Evolutionary conservation across 1,140 invertebrate species (phyloP), one percentile per base, ranked within the genome.

Genomic region (Radopholus similis): DNA sequence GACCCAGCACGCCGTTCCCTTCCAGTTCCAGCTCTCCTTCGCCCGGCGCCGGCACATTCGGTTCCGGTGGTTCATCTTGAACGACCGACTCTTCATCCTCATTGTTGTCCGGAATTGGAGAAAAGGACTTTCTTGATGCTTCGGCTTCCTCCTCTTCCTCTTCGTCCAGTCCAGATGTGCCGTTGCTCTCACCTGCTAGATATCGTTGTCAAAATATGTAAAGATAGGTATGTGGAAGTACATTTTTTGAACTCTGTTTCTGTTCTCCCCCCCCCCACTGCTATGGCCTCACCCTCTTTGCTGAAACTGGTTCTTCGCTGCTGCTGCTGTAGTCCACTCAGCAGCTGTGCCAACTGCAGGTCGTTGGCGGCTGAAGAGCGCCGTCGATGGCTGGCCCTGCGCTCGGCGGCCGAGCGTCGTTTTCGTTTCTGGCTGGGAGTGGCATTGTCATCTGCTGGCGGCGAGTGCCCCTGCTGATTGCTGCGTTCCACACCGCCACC

Each of bases 321-420:
- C n/a, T n/a, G n/a, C n/a, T n/a, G n/a, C n/a, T n/a, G n/a, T n/a
- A n/a, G n/a, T n/a, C 58, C 58, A 23, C 44, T 62, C 49, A 42
- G 28, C n/a, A 47, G 15, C 4, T 47, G 21, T 34, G 58, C 40
- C 42, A 62, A 28, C 21, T 62, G 38, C 21, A 47, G 21, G 3
- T 32, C 42, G 5, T 62, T 40, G 28, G 35, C 40, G 34, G 58
- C 58, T 11, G 26, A 26, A 8, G 58, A 62, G 40, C 58, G 42
- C 21, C 58, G 58, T 49, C 58, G 42, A 21, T 62, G 58, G 30
- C 58, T 62, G 34, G 35, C 58, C 42, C 58, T 35, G 40, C 58
- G 35, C 49, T 62, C 58, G 0, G 58, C 58, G 40, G 58, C 58
- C 18, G 58, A 32, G 18, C 58, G 58, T 26, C 40, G 1, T 30